Percentiles rank a stretch among this genome's conserved stretches.
These are phyloP conservation scores for Leptopterna dolabrata DNA, from an alignment of 2,888 invertebrate genomes.

Conservation along the genomic window DNA sequence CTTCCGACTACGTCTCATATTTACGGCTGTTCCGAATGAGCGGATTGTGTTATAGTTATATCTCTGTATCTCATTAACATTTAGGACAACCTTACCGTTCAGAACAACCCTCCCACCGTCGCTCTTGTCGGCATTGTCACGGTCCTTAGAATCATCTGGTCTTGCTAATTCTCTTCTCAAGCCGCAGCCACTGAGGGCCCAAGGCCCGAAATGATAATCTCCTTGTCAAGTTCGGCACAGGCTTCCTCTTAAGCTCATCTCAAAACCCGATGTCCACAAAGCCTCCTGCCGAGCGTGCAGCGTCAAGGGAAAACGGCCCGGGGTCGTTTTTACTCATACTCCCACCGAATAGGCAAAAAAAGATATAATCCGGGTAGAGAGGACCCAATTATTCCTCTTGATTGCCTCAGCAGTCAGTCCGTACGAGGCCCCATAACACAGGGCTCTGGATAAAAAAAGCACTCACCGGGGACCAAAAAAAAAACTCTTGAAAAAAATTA, in stretches of 20 bases:
- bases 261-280: not conserved
- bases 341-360: not conserved
- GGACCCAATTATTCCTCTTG: conserved; percentile 17
- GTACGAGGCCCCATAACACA: not conserved
- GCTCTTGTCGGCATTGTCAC: not conserved
- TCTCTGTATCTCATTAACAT: no score
- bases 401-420: conserved; percentile 5
- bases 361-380: not conserved
- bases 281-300: not conserved
- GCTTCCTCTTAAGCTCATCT: not conserved
- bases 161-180: not conserved
- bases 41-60: no score
- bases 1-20: no score
- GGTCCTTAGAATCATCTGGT: not conserved
- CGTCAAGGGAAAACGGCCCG: not conserved
- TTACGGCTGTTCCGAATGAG: no score
- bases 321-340: not conserved
- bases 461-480: not conserved
- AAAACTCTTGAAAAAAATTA: not conserved
- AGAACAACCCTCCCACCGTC: no score
- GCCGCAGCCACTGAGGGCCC: not conserved
- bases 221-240: not conserved
- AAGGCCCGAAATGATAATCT: not conserved
- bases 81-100: no score
- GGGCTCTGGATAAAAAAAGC: not conserved